These are phyloP conservation scores for Thamnophis sirtalis DNA, from an alignment of 2,113 vertebrate genomes.

Conservation along the genomic window DNA sequence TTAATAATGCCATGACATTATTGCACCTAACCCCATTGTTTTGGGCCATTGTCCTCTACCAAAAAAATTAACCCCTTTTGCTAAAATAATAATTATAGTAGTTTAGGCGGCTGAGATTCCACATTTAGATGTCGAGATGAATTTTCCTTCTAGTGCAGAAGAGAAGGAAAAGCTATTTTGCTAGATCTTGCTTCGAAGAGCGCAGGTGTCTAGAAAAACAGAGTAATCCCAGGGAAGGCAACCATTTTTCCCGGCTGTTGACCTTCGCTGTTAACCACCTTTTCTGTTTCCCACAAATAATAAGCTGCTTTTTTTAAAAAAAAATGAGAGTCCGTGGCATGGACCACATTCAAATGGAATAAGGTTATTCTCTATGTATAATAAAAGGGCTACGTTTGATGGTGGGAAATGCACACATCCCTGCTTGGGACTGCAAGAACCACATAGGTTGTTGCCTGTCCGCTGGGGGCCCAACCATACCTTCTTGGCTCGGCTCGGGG, in stretches of 20 bases:
- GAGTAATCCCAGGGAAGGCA: not conserved
- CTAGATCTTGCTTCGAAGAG: not conserved
- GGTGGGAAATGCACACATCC: not conserved
- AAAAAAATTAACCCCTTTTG: not conserved
- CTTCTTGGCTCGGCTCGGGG: conserved; percentile 97
- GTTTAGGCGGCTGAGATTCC: fast-evolving
- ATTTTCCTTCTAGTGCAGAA: not conserved
- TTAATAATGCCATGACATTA: not conserved
- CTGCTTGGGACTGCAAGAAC: not conserved
- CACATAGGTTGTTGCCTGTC: conserved; percentile 28
- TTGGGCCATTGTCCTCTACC: not conserved
- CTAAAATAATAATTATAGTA: not conserved
- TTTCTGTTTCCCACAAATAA: not conserved
- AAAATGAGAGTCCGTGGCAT: not conserved
- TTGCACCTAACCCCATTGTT: not conserved
- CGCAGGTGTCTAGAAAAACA: not conserved
- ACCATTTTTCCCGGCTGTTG: not conserved
- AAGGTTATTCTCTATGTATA: not conserved
- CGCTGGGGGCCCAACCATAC: conserved; percentile 66
- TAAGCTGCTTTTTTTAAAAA: not conserved
- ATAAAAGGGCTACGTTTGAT: not conserved
- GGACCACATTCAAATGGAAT: not conserved
- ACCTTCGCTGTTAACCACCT: not conserved
- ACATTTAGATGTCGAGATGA: fast-evolving
- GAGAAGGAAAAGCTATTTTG: not conserved